These are phyloP conservation scores for Tortricodes alternella DNA, from an alignment of 2,888 invertebrate genomes.

Conservation along the genomic window DNA sequence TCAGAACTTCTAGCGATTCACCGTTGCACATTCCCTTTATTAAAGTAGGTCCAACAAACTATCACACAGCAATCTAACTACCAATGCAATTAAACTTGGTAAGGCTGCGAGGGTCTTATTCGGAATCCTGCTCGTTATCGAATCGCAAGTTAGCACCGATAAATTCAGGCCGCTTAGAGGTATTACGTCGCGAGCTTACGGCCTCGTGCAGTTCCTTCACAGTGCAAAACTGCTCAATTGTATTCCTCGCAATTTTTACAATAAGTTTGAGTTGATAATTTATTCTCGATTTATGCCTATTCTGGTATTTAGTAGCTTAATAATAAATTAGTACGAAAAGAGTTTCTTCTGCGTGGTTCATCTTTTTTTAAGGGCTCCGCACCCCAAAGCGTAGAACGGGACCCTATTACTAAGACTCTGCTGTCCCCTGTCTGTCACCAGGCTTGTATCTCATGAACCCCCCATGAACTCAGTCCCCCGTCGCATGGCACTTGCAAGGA, in stretches of 20 bases:
- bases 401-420: too few species aligned
- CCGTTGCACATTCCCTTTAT: too few species aligned
- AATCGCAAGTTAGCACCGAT: constrained; percentile 30
- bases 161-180: constrained; percentile 30
- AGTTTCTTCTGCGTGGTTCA: too few species aligned
- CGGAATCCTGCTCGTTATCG: constrained; percentile 30
- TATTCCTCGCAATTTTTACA: constrained; percentile 3
- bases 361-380: too few species aligned
- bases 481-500: too few species aligned
- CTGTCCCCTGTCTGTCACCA: too few species aligned
- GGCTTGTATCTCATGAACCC: too few species aligned
- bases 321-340: too few species aligned
- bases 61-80: constrained; percentile 12
- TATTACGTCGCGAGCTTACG: constrained; percentile 19
- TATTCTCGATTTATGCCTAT: too few species aligned
- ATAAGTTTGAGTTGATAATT: not conserved
- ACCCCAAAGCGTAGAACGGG: too few species aligned
- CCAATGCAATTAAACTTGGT: constrained; percentile 29
- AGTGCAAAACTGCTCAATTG: constrained; percentile 8
- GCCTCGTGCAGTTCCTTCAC: constrained; percentile 10
- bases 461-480: too few species aligned
- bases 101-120: constrained; percentile 27
- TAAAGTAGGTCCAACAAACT: constrained; percentile 11
- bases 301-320: not conserved
- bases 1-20: too few species aligned